Percentiles rank a stretch among this genome's conserved stretches.
phyloP scores from a whole-genome alignment of 2,113 vertebrate species.

The Calonectris borealis region DNA sequence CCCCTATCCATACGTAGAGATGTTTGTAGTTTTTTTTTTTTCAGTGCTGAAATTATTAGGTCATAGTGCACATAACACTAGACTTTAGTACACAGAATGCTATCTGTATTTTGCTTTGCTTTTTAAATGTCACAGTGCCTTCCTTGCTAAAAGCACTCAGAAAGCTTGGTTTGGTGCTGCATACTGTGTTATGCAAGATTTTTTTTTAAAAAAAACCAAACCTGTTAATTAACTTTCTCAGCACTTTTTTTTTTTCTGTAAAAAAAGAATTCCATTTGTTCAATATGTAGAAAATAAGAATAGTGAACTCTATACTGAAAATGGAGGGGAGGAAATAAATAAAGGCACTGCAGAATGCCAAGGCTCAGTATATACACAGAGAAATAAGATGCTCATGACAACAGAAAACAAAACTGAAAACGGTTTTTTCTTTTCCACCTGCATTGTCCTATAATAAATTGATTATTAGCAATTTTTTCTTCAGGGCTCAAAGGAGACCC shows the following conservation, averaged over 20 bases:
- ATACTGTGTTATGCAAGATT: neutral
- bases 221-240: neutral
- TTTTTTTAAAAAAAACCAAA: neutral
- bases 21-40: neutral
- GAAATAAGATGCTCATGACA: neutral
- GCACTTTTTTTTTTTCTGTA: neutral
- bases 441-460: neutral
- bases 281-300: neutral
- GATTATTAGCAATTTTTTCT: neutral
- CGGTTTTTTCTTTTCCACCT: neutral
- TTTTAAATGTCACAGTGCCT: constrained; percentile 14
- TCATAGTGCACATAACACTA: neutral
- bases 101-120: neutral
- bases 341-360: neutral
- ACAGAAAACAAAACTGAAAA: neutral
- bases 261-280: neutral
- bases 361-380: neutral
- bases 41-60: neutral
- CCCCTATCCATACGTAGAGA: neutral
- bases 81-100: neutral
- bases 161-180: neutral
- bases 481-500: neutral
- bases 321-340: neutral
- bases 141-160: neutral
- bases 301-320: neutral